These are phyloP conservation scores for Embiotoca jacksoni DNA, from an alignment of 2,113 vertebrate genomes.

Conservation along the genomic window DNA sequence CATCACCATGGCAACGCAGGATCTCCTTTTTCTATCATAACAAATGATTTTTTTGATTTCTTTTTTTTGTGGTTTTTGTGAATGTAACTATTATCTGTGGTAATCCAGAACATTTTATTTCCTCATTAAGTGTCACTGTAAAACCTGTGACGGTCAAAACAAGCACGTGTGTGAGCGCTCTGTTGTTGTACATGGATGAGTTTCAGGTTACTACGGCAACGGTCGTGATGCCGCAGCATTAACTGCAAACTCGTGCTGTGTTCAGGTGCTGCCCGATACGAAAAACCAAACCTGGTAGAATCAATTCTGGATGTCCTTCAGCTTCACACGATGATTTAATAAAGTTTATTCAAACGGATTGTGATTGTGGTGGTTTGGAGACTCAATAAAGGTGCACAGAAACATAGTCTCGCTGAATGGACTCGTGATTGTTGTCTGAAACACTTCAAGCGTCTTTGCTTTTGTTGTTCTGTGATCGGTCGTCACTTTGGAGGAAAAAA, in stretches of 20 bases:
- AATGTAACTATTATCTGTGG: slow-evolving; percentile 33
- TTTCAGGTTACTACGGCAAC: slow-evolving; percentile 21
- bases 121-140: neutral
- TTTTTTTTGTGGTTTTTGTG: neutral
- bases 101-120: neutral
- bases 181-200: too few relatives aligned
- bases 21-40: slow-evolving; percentile 13
- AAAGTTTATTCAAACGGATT: slow-evolving; percentile 7
- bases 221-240: neutral
- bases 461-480: too few relatives aligned
- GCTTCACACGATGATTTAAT: slow-evolving; percentile 23
- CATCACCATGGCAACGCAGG: neutral
- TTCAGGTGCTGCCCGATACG: slow-evolving; percentile 27
- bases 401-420: neutral
- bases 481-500: too few relatives aligned
- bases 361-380: slow-evolving; percentile 18
- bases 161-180: too few relatives aligned
- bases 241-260: neutral
- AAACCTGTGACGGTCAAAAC: too few relatives aligned
- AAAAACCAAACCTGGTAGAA: slow-evolving; percentile 10
- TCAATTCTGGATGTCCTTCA: neutral
- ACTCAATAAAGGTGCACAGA: slow-evolving; percentile 25
- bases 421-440: too few relatives aligned
- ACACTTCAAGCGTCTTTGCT: too few relatives aligned
- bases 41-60: slow-evolving; percentile 31